These are phyloP conservation scores for Pachypanchax playfairii DNA, from an alignment of 2,113 vertebrate species.

Conservation along the genomic window DNA sequence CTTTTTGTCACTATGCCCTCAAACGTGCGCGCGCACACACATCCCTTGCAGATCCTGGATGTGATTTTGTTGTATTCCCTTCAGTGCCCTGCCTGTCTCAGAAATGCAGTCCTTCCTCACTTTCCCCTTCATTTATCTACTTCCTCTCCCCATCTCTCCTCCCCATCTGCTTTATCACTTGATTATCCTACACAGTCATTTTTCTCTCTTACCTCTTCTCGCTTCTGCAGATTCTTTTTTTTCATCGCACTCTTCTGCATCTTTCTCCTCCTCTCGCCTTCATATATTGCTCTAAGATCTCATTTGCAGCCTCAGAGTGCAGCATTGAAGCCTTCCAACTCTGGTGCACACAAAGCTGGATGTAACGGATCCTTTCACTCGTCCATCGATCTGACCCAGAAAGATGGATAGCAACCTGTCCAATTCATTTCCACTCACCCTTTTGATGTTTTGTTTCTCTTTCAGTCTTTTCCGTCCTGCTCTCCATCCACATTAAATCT, in stretches of 20 bases:
- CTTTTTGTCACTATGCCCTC: conserved; percentile 25
- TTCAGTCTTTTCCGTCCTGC: neutral
- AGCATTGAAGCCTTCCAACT: conserved; percentile 29
- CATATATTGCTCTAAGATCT: conserved; percentile 34
- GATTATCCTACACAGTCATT: conserved; percentile 9
- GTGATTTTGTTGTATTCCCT: neutral
- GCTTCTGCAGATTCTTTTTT: neutral
- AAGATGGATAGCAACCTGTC: conserved; percentile 56
- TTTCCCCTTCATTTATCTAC: conserved; percentile 25
- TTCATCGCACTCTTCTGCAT: neutral
- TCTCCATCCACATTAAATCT: neutral
- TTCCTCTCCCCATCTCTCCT: conserved; percentile 14
- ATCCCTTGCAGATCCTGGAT: conserved; percentile 4
- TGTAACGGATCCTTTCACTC: conserved; percentile 53
- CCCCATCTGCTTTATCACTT: conserved; percentile 15
- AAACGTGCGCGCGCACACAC: neutral
- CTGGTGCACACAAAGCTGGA: conserved; percentile 27
- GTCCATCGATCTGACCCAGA: conserved; percentile 60
- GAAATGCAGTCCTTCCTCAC: neutral
- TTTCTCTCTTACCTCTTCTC: conserved; percentile 6
- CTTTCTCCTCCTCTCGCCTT: conserved; percentile 14
- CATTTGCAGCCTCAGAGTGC: conserved; percentile 54
- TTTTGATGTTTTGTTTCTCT: conserved; percentile 8
- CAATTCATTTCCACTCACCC: conserved; percentile 46
- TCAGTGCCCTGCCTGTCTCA: conserved; percentile 4